Conservation (phyloP, 2,113 vertebrate species). For the Ariopsis seemanni region DNA sequence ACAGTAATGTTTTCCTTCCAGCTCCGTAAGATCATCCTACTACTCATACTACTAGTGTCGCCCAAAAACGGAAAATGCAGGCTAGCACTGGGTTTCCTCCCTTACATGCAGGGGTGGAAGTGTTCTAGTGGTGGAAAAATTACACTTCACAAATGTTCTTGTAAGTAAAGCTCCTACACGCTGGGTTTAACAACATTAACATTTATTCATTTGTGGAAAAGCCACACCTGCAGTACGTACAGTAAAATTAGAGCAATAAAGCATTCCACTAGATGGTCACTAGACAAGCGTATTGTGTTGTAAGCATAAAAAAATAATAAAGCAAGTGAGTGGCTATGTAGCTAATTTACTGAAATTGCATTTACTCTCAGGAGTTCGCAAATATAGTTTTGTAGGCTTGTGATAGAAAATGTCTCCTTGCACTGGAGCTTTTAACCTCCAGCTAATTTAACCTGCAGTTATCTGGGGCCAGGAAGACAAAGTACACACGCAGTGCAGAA, state of each 20-base stretch:
- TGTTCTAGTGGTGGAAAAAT: no score
- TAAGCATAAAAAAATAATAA: background rate
- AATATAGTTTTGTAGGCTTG: background rate
- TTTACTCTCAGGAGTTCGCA: background rate
- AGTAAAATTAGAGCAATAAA: background rate
- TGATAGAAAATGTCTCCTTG: background rate
- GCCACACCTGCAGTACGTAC: background rate
- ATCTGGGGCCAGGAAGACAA: background rate
- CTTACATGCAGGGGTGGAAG: background rate
- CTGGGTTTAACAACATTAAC: background rate
- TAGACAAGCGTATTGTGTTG: background rate
- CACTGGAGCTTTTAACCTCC: background rate
- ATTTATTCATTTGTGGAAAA: background rate
- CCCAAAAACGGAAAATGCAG: constrained; percentile 2
- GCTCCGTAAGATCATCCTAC: constrained; percentile 59
- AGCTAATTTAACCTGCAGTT: background rate
- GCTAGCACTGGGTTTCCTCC: background rate
- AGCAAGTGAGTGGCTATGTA: background rate
- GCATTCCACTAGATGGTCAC: background rate
- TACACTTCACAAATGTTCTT: background rate
- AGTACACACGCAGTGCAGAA: background rate
- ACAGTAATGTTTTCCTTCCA: constrained; percentile 36
- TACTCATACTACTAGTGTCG: background rate
- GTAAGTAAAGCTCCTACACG: background rate
- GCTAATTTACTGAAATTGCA: background rate